phyloP scores from a whole-genome alignment of 2,113 vertebrate genomes.

The Cyprinus carpio region DNA sequence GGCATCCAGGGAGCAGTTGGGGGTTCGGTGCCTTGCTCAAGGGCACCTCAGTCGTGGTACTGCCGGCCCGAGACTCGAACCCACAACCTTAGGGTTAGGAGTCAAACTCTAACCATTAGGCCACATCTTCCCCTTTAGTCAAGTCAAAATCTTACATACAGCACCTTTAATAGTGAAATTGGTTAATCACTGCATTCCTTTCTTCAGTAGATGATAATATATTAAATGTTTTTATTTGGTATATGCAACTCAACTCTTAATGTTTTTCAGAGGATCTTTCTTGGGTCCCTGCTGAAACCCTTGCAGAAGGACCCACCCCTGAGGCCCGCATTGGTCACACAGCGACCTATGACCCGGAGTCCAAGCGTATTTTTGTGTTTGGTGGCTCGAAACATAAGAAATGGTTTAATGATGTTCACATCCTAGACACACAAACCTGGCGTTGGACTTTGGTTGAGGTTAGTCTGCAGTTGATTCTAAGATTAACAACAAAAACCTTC shows the following conservation, averaged over 20 bases:
- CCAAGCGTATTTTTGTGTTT: slow-evolving; percentile 74
- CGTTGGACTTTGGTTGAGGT: slow-evolving; percentile 78
- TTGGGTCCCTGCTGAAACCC: slow-evolving; percentile 75
- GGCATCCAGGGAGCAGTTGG: too few species aligned
- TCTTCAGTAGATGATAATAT: neutral
- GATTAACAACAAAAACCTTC: neutral
- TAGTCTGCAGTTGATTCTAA: slow-evolving; percentile 15
- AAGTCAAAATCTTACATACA: too few species aligned
- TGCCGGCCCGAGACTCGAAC: too few species aligned
- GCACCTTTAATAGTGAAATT: too few species aligned
- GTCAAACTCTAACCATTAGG: too few species aligned
- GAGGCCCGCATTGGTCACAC: slow-evolving; percentile 80
- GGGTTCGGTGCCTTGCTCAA: too few species aligned
- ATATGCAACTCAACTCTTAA: neutral
- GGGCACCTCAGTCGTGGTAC: too few species aligned
- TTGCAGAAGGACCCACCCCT: slow-evolving; percentile 75
- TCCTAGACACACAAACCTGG: slow-evolving; percentile 80
- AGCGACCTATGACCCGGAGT: slow-evolving; percentile 70
- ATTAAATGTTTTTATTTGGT: neutral
- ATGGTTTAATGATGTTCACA: slow-evolving; percentile 78
- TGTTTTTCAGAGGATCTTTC: slow-evolving; percentile 71
- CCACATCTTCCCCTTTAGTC: too few species aligned
- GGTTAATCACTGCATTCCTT: too few species aligned
- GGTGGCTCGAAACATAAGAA: slow-evolving; percentile 79
- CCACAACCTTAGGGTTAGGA: too few species aligned